A percentile compares a stretch with the other conserved stretches of the same genome.
These are phyloP conservation scores for Hirudinaria manillensis DNA, from an alignment of 2,888 invertebrate genomes.

Conservation along the genomic window DNA sequence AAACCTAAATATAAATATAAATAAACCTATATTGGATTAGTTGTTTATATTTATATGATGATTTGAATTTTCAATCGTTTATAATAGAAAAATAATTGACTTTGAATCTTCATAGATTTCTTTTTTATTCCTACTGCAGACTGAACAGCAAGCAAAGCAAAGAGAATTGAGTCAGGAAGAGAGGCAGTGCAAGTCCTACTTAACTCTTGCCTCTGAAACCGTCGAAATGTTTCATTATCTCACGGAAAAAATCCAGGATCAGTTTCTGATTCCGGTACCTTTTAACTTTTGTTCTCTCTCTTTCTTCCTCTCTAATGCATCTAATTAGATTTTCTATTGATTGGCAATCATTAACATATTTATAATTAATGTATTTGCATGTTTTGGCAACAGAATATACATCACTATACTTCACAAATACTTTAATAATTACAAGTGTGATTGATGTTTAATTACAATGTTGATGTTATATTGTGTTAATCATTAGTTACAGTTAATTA, in stretches of 20 bases:
- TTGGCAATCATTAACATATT: too few relatives aligned
- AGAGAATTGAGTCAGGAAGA: slow-evolving; percentile 54
- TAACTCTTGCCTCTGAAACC: slow-evolving; percentile 86
- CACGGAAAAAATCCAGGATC: slow-evolving; percentile 81
- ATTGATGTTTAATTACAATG: too few relatives aligned
- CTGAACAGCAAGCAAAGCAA: slow-evolving; percentile 50
- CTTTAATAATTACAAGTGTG: too few relatives aligned
- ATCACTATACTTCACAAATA: too few relatives aligned
- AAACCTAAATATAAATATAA: too few relatives aligned
- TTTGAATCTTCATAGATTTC: too few relatives aligned
- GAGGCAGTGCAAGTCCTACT: slow-evolving; percentile 63
- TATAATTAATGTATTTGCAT: too few relatives aligned
- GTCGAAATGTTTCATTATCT: slow-evolving; percentile 97
- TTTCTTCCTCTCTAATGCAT: background rate
- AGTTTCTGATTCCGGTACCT: slow-evolving; percentile 73
- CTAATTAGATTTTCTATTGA: background rate
- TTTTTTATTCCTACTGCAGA: background rate
- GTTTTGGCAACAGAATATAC: too few relatives aligned
- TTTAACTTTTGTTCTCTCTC: slow-evolving; percentile 41
- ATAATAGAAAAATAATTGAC: too few relatives aligned
- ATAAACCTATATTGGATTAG: too few relatives aligned
- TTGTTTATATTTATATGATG: too few relatives aligned
- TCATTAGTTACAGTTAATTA: background rate
- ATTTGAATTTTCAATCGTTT: too few relatives aligned
- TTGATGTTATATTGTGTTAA: background rate